Evolutionary conservation across 2,888 invertebrate species (phyloP).

Genomic region (Lycia hirtaria): DNA sequence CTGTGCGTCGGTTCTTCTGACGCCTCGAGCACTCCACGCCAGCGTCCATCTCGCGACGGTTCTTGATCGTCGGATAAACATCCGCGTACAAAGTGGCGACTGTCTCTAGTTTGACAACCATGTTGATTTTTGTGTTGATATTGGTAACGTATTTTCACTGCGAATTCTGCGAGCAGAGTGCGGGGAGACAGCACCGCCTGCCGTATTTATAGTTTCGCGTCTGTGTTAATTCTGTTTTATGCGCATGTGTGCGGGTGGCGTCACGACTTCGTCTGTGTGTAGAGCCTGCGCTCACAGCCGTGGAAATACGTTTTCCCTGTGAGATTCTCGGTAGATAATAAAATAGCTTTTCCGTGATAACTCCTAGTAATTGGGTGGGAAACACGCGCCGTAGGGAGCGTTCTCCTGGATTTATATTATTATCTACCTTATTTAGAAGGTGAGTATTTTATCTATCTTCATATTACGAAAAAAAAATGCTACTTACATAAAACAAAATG

Average conservation of each 20-base stretch:
- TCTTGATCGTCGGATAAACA: conserved; percentile 62
- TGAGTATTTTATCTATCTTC: neutral
- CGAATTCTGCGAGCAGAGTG: conserved; percentile 61
- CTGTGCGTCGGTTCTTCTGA: conserved; percentile 56
- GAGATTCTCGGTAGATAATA: conserved; percentile 40
- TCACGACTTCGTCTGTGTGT: conserved; percentile 41
- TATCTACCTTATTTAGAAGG: conserved; percentile 4
- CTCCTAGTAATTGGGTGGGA: conserved; percentile 34
- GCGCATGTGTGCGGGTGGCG: conserved; percentile 53
- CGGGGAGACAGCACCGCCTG: conserved; percentile 54
- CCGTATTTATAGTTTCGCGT: conserved; percentile 61
- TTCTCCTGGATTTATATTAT: conserved; percentile 31
- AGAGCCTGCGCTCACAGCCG: conserved; percentile 45
- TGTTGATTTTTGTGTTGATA: conserved; percentile 43
- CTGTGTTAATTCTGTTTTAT: conserved; percentile 55
- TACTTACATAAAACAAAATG: neutral
- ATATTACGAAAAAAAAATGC: neutral
- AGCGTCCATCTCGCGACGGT: conserved; percentile 62
- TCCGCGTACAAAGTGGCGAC: conserved; percentile 66
- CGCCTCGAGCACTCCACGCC: conserved; percentile 62
- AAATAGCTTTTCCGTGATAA: conserved; percentile 36
- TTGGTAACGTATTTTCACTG: conserved; percentile 54
- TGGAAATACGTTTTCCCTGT: conserved; percentile 44
- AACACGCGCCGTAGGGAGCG: conserved; percentile 14
- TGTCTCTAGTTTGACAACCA: conserved; percentile 75